A percentile compares a stretch with the other conserved stretches of the same genome.
These are phyloP conservation scores for Euglossa dilemma DNA, from an alignment of 1,140 invertebrate genomes.

Conservation along the genomic window DNA sequence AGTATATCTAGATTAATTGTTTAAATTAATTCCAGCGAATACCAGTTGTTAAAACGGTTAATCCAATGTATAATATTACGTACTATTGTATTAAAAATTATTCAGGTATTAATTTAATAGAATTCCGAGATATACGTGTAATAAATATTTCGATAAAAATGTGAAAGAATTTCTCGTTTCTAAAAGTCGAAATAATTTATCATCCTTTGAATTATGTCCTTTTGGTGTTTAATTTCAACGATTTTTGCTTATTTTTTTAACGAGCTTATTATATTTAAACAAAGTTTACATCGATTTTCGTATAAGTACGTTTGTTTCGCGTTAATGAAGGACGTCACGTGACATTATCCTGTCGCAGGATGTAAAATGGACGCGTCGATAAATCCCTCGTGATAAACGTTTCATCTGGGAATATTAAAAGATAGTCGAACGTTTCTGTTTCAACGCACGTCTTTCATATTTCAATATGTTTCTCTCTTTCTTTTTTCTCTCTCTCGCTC, in stretches of 20 bases:
- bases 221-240: too few relatives aligned
- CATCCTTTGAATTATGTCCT: too few relatives aligned
- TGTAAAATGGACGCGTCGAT: neutral
- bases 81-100: too few relatives aligned
- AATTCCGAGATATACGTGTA: too few relatives aligned
- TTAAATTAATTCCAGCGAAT: neutral
- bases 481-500: neutral
- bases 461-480: neutral
- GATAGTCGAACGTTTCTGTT: neutral
- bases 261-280: too few relatives aligned
- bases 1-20: neutral
- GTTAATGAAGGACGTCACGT: conserved; percentile 17
- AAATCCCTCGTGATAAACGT: conserved; percentile 14
- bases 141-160: too few relatives aligned
- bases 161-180: too few relatives aligned
- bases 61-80: neutral
- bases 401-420: neutral
- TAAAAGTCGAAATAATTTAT: too few relatives aligned
- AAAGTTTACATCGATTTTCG: neutral
- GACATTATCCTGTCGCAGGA: neutral
- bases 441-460: neutral
- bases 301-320: neutral
- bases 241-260: too few relatives aligned
- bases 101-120: too few relatives aligned
- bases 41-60: too few relatives aligned